Conservation (phyloP, 2,797 vertebrate genomes). For the Sebastes matsubarae region DNA sequence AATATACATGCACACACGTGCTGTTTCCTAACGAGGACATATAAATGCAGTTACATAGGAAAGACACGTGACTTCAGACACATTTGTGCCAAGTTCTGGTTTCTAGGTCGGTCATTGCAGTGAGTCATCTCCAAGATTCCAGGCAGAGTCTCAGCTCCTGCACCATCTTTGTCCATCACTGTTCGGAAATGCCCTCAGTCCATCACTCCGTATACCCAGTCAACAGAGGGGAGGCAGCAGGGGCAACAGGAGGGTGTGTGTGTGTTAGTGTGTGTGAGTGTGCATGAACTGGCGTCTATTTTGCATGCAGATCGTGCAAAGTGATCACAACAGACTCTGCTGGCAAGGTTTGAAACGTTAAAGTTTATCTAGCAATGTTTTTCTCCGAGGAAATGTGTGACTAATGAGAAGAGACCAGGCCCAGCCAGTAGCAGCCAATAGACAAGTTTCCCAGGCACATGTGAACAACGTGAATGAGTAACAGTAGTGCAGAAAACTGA, state of each 20-base stretch:
- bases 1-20: neutral
- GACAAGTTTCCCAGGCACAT: neutral
- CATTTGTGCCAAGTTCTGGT: neutral
- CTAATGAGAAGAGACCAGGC: neutral
- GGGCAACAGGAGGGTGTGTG: neutral
- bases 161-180: neutral
- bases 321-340: neutral
- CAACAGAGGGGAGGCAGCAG: conserved; percentile 12
- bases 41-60: neutral
- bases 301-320: neutral
- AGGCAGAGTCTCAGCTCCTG: neutral
- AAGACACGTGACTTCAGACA: neutral
- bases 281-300: neutral
- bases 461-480: neutral
- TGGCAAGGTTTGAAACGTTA: neutral
- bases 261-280: neutral
- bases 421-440: neutral
- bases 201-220: neutral
- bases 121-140: conserved; percentile 33
- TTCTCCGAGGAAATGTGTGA: neutral
- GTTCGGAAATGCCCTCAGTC: neutral
- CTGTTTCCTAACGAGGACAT: neutral
- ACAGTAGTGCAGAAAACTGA: neutral
- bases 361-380: neutral
- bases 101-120: conserved; percentile 30